Evolutionary conservation across 2,113 vertebrate genomes (phyloP), one percentile per base, ranked within the genome.

Genomic region (Hydrolagus affinis): DNA sequence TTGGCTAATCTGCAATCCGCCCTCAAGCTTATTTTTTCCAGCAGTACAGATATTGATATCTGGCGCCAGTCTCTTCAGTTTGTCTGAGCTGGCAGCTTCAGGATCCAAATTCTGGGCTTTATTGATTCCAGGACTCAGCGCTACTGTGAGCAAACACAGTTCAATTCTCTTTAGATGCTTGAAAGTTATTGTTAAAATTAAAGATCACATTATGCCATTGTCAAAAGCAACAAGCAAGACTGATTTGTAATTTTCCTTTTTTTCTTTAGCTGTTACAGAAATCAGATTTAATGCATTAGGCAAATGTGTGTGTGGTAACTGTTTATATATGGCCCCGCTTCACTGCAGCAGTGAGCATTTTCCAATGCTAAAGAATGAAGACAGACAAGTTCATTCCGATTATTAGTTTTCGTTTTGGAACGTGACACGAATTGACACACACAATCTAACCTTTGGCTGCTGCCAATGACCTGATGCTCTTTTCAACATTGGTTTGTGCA

Each of bases 351-450:
- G 12, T 60, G 25, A 80, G 28, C 59, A n/a, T n/a, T 80, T 59
- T 62, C 57, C 60, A 25, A 17, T 30, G 60, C 60, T 83, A 25
- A 64, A 66, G 60, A 83, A 83, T 83, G 77, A 83, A 83, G 60
- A 66, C 23, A 19, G 77, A 83, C 77, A 83, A 66, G 77, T 83
- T 8, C 66, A 66, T 83, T 66, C 64, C 30, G 77, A 30, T 83
- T 59, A 83, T 83, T 83, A 30, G 60, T 62, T 66, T 66, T 64
- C 77, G 66, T 83, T 64, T n/a, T 64, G 28, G 77, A 66, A 12
- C 60, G 64, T 66, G n/a, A 62, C 60, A 68, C 19, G 12, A 25
- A 32, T 83, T 83, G 17, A 28, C 25, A 83, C 30, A 83, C 66
- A 30, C 60, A 68, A 30, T 30, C 9, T 83, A 83, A 83, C 62